phyloP scores from a whole-genome alignment of 2,113 vertebrate species.

The Cynoglossus semilaevis region DNA sequence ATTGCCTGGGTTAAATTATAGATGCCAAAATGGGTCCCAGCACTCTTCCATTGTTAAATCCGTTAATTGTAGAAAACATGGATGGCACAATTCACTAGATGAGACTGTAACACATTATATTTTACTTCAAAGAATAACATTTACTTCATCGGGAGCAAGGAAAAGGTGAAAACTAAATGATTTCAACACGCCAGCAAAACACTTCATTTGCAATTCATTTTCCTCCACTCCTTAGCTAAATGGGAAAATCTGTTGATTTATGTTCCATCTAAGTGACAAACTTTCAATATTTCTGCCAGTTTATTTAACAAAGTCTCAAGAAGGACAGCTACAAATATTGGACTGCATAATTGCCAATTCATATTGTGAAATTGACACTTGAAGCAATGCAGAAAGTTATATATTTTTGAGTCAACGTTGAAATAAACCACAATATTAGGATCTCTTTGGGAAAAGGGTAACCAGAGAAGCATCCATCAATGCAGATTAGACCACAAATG shows the following conservation, averaged over 20 bases:
- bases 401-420: constrained; percentile 71
- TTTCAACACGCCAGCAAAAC: constrained; percentile 50
- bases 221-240: constrained; percentile 28
- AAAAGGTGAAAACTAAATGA: constrained; percentile 57
- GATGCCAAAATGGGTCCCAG: constrained; percentile 49
- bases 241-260: constrained; percentile 46
- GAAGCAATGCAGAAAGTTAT: constrained; percentile 73
- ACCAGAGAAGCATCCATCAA: constrained; percentile 66
- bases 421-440: constrained; percentile 73
- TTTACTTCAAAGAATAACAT: constrained; percentile 68
- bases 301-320: constrained; percentile 65
- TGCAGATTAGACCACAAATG: constrained; percentile 75
- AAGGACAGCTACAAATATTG: constrained; percentile 61
- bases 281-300: constrained; percentile 68
- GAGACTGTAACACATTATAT: constrained; percentile 60
- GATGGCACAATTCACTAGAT: constrained; percentile 67
- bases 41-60: constrained; percentile 54
- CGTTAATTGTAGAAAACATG: constrained; percentile 65
- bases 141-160: constrained; percentile 57
- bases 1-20: constrained; percentile 63
- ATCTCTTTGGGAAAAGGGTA: constrained; percentile 63
- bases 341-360: constrained; percentile 75
- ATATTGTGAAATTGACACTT: constrained; percentile 70
- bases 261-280: constrained; percentile 61
- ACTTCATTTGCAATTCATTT: constrained; percentile 64